These are phyloP conservation scores for Trichacis sp. DNA, from an alignment of 2,888 invertebrate species.

Conservation along the genomic window DNA sequence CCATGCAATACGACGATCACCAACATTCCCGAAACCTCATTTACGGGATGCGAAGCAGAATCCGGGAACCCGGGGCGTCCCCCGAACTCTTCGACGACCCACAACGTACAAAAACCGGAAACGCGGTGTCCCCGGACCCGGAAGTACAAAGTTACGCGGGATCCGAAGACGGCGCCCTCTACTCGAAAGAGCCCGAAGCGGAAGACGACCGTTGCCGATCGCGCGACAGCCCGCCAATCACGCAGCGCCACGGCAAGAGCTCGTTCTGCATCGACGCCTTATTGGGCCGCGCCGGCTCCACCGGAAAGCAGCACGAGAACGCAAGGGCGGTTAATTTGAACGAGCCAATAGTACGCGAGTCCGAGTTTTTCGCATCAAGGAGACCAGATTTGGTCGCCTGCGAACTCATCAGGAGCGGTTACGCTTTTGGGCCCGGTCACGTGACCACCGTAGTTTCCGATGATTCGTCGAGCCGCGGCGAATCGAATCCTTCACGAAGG, in stretches of 20 bases:
- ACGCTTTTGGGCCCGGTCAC: slow-evolving; percentile 19
- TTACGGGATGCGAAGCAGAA: slow-evolving; percentile 50
- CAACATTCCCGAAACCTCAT: slow-evolving; percentile 49
- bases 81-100: slow-evolving; percentile 40
- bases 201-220: slow-evolving; percentile 38
- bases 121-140: slow-evolving; percentile 31
- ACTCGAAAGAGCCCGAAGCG: slow-evolving; percentile 11
- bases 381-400: slow-evolving; percentile 17
- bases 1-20: slow-evolving; percentile 63
- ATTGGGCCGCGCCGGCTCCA: slow-evolving; percentile 74
- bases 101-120: slow-evolving; percentile 31
- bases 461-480: slow-evolving; percentile 10
- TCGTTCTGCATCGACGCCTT: slow-evolving; percentile 94
- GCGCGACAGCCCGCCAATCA: slow-evolving; percentile 32
- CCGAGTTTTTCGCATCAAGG: slow-evolving; percentile 6
- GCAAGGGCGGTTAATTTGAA: slow-evolving; percentile 8
- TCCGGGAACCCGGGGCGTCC: slow-evolving; percentile 50
- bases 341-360: not conserved
- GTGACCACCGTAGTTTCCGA: slow-evolving; percentile 11
- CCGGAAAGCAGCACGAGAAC: slow-evolving; percentile 28
- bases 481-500: not conserved
- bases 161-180: slow-evolving; percentile 9
- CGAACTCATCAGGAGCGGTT: slow-evolving; percentile 17
- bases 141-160: slow-evolving; percentile 35
- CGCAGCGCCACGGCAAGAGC: slow-evolving; percentile 70